phyloP scores from a whole-genome alignment of 2,797 vertebrate genomes.

The Anisognathus igniventris region DNA sequence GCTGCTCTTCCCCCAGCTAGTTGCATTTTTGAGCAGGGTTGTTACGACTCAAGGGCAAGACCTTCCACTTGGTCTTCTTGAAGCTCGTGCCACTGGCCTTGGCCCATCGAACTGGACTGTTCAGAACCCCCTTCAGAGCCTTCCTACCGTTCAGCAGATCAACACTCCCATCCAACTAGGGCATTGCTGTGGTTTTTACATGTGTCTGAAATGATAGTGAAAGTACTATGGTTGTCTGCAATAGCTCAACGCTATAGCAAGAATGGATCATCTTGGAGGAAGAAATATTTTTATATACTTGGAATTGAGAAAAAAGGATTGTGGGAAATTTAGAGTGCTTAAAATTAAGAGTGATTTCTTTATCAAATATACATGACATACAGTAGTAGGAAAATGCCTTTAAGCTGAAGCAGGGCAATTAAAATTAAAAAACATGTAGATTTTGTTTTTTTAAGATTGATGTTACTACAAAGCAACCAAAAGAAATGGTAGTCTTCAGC shows the following conservation, averaged over 20 bases:
- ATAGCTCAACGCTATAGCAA: background rate
- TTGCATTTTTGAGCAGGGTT: background rate
- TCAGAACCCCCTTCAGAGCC: background rate
- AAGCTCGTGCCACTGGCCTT: background rate
- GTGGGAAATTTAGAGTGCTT: background rate
- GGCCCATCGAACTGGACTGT: background rate
- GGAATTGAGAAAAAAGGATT: background rate
- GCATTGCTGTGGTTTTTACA: background rate
- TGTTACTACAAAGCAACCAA: background rate
- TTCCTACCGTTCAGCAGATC: background rate
- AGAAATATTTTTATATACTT: background rate
- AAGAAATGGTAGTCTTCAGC: background rate
- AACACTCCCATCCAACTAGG: accelerated
- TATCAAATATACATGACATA: background rate
- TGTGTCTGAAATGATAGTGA: background rate
- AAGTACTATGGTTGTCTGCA: background rate
- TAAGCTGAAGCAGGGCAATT: background rate
- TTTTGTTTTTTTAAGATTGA: background rate
- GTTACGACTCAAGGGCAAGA: background rate
- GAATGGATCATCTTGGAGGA: background rate
- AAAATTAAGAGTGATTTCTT: background rate
- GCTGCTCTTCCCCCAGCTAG: background rate
- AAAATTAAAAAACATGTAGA: background rate
- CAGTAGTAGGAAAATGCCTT: background rate
- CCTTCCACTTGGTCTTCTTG: background rate